A percentile compares a stretch with the other conserved stretches of the same genome.
Conservation (phyloP, 2,888 invertebrate species). For the Lathronympha strigana region DNA sequence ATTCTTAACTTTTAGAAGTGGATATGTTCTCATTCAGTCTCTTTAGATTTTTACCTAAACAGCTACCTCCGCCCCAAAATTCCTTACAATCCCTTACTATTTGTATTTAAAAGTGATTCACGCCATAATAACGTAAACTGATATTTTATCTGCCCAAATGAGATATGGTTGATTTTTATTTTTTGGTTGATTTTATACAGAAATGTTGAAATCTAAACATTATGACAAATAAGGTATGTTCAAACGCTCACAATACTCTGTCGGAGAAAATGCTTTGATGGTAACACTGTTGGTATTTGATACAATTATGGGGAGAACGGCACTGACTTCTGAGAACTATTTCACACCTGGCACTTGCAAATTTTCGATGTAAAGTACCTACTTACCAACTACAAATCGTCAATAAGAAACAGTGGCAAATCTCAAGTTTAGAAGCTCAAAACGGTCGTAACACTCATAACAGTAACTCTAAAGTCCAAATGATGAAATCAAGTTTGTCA, state of each 20-base stretch:
- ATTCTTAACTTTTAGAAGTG: no score
- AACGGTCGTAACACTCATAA: no score
- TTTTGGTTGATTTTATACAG: no score
- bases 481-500: no score
- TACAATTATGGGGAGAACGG: slow-evolving; percentile 15
- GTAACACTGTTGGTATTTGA: slow-evolving; percentile 12
- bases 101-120: no score
- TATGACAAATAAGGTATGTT: slow-evolving; percentile 16
- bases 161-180: not conserved
- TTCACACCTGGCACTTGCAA: not conserved
- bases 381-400: not conserved
- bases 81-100: no score
- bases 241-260: slow-evolving; percentile 13
- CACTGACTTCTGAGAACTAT: not conserved
- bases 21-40: no score
- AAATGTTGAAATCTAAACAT: not conserved
- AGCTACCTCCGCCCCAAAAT: no score
- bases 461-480: no score
- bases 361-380: not conserved
- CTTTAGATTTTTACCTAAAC: no score
- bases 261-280: slow-evolving; percentile 25
- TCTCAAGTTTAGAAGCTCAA: no score
- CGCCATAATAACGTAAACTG: not conserved
- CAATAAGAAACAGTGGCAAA: no score
- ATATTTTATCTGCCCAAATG: not conserved